Conservation (phyloP, 1,140 invertebrate species). For the Maniola jurtina region DNA sequence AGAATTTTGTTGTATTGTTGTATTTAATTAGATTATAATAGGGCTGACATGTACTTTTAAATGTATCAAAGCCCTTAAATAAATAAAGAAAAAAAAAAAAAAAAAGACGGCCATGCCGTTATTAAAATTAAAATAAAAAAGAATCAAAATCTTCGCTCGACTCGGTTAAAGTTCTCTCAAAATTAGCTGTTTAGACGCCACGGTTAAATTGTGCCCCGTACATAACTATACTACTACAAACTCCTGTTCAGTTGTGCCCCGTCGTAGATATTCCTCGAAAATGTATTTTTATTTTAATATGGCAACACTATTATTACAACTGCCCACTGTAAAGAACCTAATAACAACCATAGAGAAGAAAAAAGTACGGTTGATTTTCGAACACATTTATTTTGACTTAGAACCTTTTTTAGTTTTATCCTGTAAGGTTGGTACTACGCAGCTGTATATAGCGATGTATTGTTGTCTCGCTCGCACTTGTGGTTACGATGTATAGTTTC, state of each 20-base stretch:
- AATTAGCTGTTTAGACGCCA: slow-evolving; percentile 73
- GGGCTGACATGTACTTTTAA: too few species aligned
- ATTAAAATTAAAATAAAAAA: slow-evolving; percentile 42
- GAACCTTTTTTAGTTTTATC: slow-evolving; percentile 33
- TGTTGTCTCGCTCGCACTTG: slow-evolving; percentile 44
- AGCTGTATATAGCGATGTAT: slow-evolving; percentile 66
- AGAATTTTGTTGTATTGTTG: too few species aligned
- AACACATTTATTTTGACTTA: slow-evolving; percentile 28
- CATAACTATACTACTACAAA: slow-evolving; percentile 65
- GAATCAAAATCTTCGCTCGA: slow-evolving; percentile 47
- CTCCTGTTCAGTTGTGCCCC: slow-evolving; percentile 73
- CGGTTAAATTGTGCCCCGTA: slow-evolving; percentile 55
- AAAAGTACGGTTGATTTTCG: background rate
- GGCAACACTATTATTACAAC: slow-evolving; percentile 38
- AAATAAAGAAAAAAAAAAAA: background rate
- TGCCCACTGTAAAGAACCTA: slow-evolving; percentile 18
- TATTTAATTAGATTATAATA: too few species aligned
- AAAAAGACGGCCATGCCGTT: slow-evolving; percentile 7
- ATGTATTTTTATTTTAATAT: slow-evolving; percentile 75
- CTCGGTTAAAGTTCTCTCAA: slow-evolving; percentile 67
- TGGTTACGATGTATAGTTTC: slow-evolving; percentile 19
- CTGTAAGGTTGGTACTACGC: slow-evolving; percentile 46
- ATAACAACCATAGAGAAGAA: slow-evolving; percentile 23
- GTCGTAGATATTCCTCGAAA: slow-evolving; percentile 72
- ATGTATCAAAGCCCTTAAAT: too few species aligned